Evolutionary conservation across 2,888 invertebrate genomes (phyloP), one percentile per base, ranked within the genome.

Genomic region (Hecatera dysodea): DNA sequence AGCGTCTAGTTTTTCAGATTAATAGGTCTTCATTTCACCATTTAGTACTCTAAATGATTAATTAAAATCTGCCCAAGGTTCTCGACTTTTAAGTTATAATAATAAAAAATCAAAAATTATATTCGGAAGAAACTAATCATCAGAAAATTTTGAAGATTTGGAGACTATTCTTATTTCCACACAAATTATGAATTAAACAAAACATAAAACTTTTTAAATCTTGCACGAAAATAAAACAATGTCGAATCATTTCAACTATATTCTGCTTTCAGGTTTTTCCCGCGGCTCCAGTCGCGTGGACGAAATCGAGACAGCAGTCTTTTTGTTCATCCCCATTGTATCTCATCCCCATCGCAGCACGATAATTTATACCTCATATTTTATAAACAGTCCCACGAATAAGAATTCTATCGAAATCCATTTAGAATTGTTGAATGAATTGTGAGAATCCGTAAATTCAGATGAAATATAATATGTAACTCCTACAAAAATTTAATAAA

Each of bases 261-360:
- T 62, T 67, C 60, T 48, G 80, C 27, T 44, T 27, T 50, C 64
- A 80, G 78, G 59, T 76, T 80, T 76, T 67, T 62, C 61, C 48
- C 29, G 61, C 57, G 62, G 42, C 80, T 80, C 76, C 80, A 68
- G 57, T 80, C 72, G 67, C 64, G 62, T 62, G 81, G 62, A 76
- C 15, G 27, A 29, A 79, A 79, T 80, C 81, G 65, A 39, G 50
- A 67, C 67, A 65, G 27, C 15, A 63, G 65, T 68, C 65, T 78
- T 79, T 79, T 79, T 76, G 72, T 62, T 79, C 72, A 61, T 42
- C 52, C 57, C 67, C 61, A 80, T 80, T 80, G 76, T 80, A 80
- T 79, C 42, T 67, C 64, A 61, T 67, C 42, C 55, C 72, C 76
- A 68, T 65, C 57, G 67, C 59, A 65, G 62, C 44, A 67, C 2